Evolutionary conservation across 2,797 vertebrate species (phyloP).

Genomic region (Melanotaenia parkinsoni): DNA sequence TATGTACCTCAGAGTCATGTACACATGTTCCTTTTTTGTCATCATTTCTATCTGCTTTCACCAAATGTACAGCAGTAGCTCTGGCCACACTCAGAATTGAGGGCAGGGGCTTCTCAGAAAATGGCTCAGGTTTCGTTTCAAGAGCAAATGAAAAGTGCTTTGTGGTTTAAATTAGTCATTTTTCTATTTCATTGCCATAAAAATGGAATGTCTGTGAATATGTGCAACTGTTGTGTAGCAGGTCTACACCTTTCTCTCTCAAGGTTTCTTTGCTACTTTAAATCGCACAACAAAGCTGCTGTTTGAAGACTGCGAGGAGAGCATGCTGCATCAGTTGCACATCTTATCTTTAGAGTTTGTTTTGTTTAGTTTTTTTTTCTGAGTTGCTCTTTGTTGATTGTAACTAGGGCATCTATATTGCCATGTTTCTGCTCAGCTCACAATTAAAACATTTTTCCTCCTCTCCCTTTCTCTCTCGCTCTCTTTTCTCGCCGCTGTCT

Average conservation of each 20-base stretch:
- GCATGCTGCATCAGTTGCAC: conserved; percentile 76
- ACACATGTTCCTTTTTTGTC: conserved; percentile 53
- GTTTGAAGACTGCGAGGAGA: conserved; percentile 77
- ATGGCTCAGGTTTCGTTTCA: conserved; percentile 72
- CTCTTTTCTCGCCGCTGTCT: conserved; percentile 81
- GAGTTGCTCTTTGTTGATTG: conserved; percentile 86
- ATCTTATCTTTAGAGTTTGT: conserved; percentile 73
- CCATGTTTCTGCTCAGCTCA: conserved; percentile 83
- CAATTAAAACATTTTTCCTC: conserved; percentile 84
- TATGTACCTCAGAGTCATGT: conserved; percentile 60
- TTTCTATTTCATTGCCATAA: conserved; percentile 74
- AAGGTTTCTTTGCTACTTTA: conserved; percentile 57
- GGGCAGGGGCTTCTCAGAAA: conserved; percentile 81
- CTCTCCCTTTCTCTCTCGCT: conserved; percentile 51
- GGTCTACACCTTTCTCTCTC: conserved; percentile 69
- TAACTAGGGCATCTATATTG: conserved; percentile 90
- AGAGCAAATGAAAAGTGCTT: conserved; percentile 67
- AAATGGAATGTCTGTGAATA: conserved; percentile 75
- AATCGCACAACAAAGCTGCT: conserved; percentile 72
- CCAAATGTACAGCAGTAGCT: conserved; percentile 48
- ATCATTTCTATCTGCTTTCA: conserved; percentile 54
- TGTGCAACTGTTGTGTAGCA: conserved; percentile 71
- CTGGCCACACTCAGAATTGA: conserved; percentile 64
- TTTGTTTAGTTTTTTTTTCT: conserved; percentile 45
- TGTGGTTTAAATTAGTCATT: conserved; percentile 86